Evolutionary conservation across 2,113 vertebrate genomes (phyloP).

Genomic region (Scomber japonicus): DNA sequence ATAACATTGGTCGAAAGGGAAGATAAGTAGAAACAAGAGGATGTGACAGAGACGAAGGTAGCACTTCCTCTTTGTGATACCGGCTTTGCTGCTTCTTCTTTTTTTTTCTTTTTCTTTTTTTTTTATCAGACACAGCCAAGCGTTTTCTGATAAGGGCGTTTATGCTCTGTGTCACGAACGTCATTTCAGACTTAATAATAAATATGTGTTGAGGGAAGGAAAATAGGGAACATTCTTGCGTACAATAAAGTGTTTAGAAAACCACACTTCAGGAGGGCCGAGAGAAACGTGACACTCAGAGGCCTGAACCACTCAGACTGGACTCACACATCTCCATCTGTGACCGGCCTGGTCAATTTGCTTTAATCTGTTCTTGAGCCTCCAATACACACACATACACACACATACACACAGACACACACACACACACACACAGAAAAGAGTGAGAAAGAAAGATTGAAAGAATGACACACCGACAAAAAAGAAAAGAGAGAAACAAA

Average conservation of each 20-base stretch:
- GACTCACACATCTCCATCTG: slow-evolving; percentile 59
- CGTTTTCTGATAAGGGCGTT: slow-evolving; percentile 35
- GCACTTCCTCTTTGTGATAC: slow-evolving; percentile 72
- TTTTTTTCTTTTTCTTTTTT: neutral
- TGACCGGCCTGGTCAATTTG: slow-evolving; percentile 51
- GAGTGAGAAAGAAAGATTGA: neutral
- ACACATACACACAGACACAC: neutral
- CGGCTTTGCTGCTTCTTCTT: neutral
- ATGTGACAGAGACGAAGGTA: slow-evolving; percentile 53
- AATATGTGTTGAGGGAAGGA: slow-evolving; percentile 2
- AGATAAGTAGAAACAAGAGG: slow-evolving; percentile 60
- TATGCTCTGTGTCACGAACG: slow-evolving; percentile 32
- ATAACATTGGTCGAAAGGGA: slow-evolving; percentile 44
- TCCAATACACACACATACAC: slow-evolving; percentile 18
- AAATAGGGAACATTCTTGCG: slow-evolving; percentile 22
- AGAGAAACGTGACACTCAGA: slow-evolving; percentile 55
- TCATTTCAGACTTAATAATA: slow-evolving; percentile 33
- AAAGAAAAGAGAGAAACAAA: slow-evolving; percentile 10
- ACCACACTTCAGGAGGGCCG: slow-evolving; percentile 38
- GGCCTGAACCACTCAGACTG: slow-evolving; percentile 56
- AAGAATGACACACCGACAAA: neutral
- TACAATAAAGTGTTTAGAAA: slow-evolving; percentile 51
- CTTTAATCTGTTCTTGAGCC: slow-evolving; percentile 47
- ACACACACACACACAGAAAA: neutral
- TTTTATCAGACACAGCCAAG: neutral